These are phyloP conservation scores for Sorex maritimensis DNA, from an alignment of 2,797 vertebrate species.

Conservation along the genomic window DNA sequence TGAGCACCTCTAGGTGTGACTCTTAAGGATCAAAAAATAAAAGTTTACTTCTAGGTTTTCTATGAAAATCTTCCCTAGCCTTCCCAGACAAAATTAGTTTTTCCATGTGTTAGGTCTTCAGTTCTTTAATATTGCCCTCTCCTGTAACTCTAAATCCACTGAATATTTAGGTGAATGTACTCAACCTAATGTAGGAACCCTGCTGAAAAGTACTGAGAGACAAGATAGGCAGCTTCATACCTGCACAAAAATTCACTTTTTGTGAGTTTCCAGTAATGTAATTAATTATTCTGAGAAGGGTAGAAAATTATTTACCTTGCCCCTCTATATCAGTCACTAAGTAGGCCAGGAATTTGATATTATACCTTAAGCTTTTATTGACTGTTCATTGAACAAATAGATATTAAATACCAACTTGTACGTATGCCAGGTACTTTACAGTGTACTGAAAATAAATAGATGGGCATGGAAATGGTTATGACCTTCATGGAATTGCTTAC, in stretches of 20 bases:
- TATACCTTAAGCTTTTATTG: constrained; percentile 62
- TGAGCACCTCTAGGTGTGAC: too few species aligned
- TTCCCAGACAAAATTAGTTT: constrained; percentile 7
- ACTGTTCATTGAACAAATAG: constrained; percentile 46
- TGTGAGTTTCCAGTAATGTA: constrained; percentile 2
- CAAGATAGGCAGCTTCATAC: background rate
- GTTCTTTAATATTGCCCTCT: background rate
- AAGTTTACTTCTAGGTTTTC: background rate
- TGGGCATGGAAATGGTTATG: background rate
- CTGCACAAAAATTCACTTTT: constrained; percentile 39
- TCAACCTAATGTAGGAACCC: background rate
- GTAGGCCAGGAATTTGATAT: constrained; percentile 49
- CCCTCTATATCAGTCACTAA: background rate
- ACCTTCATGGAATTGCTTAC: background rate
- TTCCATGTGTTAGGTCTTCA: constrained; percentile 16
- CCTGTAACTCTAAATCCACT: background rate
- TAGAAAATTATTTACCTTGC: constrained; percentile 38
- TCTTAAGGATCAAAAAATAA: too few species aligned
- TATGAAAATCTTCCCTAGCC: constrained; percentile 33
- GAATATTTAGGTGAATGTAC: background rate
- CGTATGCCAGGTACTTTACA: background rate
- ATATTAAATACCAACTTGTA: background rate
- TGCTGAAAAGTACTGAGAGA: constrained; percentile 38
- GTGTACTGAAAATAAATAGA: background rate
- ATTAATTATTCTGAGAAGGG: constrained; percentile 49